Base-by-base conservation (phyloP, 2,113 vertebrate species). In the Phyllostomus hastatus region DNA sequence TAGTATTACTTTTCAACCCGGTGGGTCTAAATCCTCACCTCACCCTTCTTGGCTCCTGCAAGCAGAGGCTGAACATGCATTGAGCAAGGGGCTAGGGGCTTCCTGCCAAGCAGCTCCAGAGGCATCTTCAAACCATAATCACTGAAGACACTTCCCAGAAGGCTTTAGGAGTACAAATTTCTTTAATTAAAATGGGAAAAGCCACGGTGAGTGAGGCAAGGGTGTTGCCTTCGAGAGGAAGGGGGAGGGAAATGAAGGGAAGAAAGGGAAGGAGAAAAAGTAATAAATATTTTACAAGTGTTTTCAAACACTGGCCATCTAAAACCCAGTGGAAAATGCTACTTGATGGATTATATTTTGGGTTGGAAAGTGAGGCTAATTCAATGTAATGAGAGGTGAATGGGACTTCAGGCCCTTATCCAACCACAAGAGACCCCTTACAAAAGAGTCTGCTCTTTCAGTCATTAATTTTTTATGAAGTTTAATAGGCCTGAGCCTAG, bases 381-480 rank as follows among this genome's bases (percentile, higher is more conserved):
- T 98, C 98, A 57, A 70, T 69, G 97, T 79, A 98, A 98, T 88
- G 97, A 98, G 98, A 98, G 98, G 98, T 98, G 98, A 98, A 96
- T 86, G 43, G 98, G 97, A 90, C 98, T 98, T 95, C 66, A 97
- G 98, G 98, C 67, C 94, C 97, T 97, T 91, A 98, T 87, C 61
- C 96, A 90, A 98, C 98, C 99, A 98, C 98, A 97, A 97, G 98
- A 99, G 99, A 99, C 98, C 98, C 98, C 98, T 99, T 98, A 98
- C 98, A 99, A 99, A 99, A 91, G 95, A 97, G 98, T 99, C 98
- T 98, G 98, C 98, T 99, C 98, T 98, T 98, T 98, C 98, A 98
- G 98, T 99, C 99, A 99, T 99, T 99, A 99, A 99, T 99, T 98
- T 99, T 99, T 99, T 99, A 99, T 98, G 98, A 98, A 98, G 98